phyloP scores from a whole-genome alignment of 2,113 vertebrate species.

The Labeo catla region DNA sequence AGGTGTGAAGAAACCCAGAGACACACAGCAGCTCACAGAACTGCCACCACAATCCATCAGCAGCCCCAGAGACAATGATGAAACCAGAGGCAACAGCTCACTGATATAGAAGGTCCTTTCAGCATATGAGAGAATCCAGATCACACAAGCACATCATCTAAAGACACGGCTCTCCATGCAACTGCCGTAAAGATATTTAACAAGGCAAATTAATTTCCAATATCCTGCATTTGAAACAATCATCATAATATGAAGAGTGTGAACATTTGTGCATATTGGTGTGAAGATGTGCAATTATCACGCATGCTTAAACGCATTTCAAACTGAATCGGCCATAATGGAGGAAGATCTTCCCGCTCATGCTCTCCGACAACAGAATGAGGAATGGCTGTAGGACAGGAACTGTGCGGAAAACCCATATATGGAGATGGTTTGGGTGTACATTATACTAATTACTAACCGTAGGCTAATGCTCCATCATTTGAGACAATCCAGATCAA shows the following conservation, averaged over 20 bases:
- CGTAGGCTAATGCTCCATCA: not conserved
- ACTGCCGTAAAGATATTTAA: not conserved
- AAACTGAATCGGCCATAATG: not conserved
- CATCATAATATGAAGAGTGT: not conserved
- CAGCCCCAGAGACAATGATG: slow-evolving; percentile 45
- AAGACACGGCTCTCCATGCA: not conserved
- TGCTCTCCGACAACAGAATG: not conserved
- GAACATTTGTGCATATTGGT: not conserved
- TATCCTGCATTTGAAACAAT: not conserved
- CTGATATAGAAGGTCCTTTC: not conserved
- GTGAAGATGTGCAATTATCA: slow-evolving; percentile 1
- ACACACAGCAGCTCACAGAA: not conserved
- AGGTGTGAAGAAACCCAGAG: not conserved
- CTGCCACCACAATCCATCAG: not conserved
- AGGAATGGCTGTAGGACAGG: not conserved
- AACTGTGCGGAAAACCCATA: not conserved
- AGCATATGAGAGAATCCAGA: not conserved
- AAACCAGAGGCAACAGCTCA: slow-evolving; percentile 49
- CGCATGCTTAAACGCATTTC: not conserved
- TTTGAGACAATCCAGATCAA: not conserved
- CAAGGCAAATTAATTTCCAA: not conserved
- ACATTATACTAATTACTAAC: not conserved
- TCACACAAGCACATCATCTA: too few relatives aligned
- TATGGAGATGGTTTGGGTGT: not conserved
- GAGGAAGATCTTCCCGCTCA: not conserved